phyloP scores from a whole-genome alignment of 2,888 invertebrate species.

The Prionchulus punctatus region DNA sequence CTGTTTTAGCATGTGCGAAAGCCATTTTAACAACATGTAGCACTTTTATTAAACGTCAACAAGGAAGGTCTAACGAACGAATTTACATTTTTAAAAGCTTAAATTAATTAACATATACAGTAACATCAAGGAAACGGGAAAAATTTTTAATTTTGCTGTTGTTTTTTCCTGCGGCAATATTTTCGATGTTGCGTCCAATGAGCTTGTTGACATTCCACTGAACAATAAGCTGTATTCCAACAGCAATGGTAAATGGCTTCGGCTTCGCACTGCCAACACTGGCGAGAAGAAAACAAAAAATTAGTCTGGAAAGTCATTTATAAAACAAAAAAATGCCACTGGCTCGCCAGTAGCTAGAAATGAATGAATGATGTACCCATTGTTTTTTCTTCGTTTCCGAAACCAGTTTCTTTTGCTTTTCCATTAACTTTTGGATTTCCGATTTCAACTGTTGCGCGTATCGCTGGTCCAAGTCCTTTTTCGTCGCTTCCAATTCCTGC shows the following conservation, averaged over 20 bases:
- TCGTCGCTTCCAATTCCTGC: constrained; percentile 34
- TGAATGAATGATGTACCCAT: constrained; percentile 51
- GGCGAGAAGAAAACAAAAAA: constrained; percentile 20
- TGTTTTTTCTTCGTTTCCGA: constrained; percentile 59
- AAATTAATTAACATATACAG: too few relatives aligned
- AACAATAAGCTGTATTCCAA: constrained; percentile 74
- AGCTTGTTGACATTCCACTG: constrained; percentile 59
- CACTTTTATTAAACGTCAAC: too few relatives aligned
- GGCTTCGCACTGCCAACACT: constrained; percentile 65
- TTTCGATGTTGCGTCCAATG: constrained; percentile 30
- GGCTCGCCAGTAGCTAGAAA: too few relatives aligned
- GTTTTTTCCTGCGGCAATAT: constrained; percentile 26
- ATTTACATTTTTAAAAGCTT: too few relatives aligned
- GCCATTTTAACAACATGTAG: too few relatives aligned
- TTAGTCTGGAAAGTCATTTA: constrained; percentile 9
- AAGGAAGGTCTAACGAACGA: too few relatives aligned
- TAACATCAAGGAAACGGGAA: too few relatives aligned
- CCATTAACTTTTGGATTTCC: constrained; percentile 44
- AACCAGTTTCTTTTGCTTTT: constrained; percentile 49
- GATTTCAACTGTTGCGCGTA: constrained; percentile 35
- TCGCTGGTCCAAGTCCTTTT: constrained; percentile 28
- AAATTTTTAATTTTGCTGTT: too few relatives aligned
- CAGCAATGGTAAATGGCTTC: constrained; percentile 76
- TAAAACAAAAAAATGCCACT: constrained; percentile 17
- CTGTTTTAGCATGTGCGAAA: too few relatives aligned